Evolutionary conservation across 2,888 invertebrate genomes (phyloP).

Genomic region (Oegoconia quadripuncta): DNA sequence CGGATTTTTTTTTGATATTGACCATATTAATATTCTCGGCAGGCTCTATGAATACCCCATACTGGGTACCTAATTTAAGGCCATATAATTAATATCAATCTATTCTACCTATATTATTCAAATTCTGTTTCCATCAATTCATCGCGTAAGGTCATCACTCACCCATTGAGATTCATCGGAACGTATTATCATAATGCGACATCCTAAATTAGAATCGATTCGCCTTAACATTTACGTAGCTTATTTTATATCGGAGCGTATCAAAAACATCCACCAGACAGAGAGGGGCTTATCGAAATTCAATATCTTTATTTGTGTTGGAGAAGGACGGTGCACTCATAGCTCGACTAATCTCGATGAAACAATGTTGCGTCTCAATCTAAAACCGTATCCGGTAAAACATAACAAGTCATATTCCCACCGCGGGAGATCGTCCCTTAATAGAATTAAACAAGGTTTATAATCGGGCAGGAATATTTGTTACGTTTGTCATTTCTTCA

Average conservation of each 20-base stretch:
- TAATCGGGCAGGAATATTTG: slow-evolving; percentile 20
- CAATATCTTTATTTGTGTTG: slow-evolving; percentile 72
- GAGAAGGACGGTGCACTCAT: slow-evolving; percentile 64
- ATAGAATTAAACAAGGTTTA: slow-evolving; percentile 22
- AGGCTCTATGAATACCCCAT: too few species aligned
- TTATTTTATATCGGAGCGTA: slow-evolving; percentile 40
- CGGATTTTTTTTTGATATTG: too few species aligned
- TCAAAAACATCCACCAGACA: slow-evolving; percentile 49
- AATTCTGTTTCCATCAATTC: too few species aligned
- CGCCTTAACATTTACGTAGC: slow-evolving; percentile 34
- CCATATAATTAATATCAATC: too few species aligned
- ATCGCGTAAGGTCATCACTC: too few species aligned
- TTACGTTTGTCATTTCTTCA: slow-evolving; percentile 17
- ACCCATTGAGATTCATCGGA: slow-evolving; percentile 9
- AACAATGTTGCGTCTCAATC: slow-evolving; percentile 72
- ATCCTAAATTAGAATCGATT: slow-evolving; percentile 24
- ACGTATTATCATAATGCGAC: slow-evolving; percentile 20
- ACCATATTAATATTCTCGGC: too few species aligned
- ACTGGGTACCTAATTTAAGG: too few species aligned
- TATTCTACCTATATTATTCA: too few species aligned
- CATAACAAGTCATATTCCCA: slow-evolving; percentile 23
- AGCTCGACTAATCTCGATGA: slow-evolving; percentile 63
- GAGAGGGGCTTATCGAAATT: slow-evolving; percentile 66
- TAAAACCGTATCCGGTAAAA: slow-evolving; percentile 41
- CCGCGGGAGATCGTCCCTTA: slow-evolving; percentile 24